Evolutionary conservation across 2,888 invertebrate genomes (phyloP).

Genomic region (Dorcus hopei): DNA sequence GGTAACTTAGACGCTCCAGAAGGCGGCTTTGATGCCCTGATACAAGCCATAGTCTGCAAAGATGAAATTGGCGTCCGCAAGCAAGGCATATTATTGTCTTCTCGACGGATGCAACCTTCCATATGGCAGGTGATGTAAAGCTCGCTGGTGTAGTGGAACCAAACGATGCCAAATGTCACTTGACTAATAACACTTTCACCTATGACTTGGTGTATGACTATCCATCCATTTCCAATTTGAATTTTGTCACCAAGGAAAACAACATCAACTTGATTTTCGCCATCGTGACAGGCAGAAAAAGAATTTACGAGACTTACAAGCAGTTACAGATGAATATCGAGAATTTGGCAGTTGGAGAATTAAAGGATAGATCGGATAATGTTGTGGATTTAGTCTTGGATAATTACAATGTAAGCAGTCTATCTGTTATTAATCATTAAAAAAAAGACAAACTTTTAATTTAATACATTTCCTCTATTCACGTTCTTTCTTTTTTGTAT

Average conservation of each 20-base stretch:
- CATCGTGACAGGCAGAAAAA: conserved; percentile 48
- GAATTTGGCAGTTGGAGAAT: conserved; percentile 63
- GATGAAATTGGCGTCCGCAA: conserved; percentile 72
- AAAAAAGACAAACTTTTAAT: no score
- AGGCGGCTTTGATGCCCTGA: conserved; percentile 84
- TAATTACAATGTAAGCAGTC: conserved; percentile 62
- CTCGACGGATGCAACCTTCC: conserved; percentile 74
- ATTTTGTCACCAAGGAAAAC: conserved; percentile 60
- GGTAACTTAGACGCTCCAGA: conserved; percentile 59
- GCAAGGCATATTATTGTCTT: conserved; percentile 72
- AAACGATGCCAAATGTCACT: conserved; percentile 70
- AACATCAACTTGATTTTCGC: conserved; percentile 79
- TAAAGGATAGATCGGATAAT: conserved; percentile 62
- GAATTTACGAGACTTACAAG: conserved; percentile 47
- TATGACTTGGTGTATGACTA: conserved; percentile 66
- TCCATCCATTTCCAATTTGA: conserved; percentile 71
- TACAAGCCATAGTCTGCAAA: conserved; percentile 76
- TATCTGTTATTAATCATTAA: no score
- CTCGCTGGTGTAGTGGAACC: conserved; percentile 65
- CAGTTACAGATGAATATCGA: conserved; percentile 59
- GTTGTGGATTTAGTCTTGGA: conserved; percentile 66
- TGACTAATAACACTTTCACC: conserved; percentile 56
- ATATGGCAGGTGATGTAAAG: conserved; percentile 77
- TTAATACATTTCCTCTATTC: neutral
- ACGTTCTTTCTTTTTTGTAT: neutral